Conservation (phyloP, 2,113 vertebrate species). For the Maccullochella peelii region DNA sequence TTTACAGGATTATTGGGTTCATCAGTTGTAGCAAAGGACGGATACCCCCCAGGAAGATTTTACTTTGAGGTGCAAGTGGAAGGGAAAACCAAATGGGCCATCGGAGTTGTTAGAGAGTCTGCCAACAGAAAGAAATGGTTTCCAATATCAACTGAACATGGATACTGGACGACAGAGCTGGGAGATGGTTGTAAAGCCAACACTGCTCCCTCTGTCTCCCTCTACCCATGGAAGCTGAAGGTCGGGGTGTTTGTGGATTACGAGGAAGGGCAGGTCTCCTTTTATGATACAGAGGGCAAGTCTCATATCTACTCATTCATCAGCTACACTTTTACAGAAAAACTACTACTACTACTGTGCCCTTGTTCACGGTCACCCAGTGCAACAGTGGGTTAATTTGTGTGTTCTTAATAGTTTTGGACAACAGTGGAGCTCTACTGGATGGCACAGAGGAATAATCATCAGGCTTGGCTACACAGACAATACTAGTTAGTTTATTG, state of each 20-base stretch:
- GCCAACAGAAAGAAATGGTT: background rate
- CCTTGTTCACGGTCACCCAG: too few relatives aligned
- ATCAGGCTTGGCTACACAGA: too few relatives aligned
- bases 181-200: background rate
- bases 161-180: background rate
- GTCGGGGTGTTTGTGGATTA: background rate
- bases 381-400: too few relatives aligned
- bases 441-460: too few relatives aligned
- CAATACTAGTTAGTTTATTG: too few relatives aligned
- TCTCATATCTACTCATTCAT: background rate
- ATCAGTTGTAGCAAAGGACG: background rate
- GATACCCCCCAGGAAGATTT: slow-evolving; percentile 1
- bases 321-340: background rate
- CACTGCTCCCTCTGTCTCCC: background rate
- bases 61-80: slow-evolving; percentile 13
- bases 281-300: background rate
- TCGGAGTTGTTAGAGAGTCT: background rate
- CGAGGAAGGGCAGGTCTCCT: background rate
- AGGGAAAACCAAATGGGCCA: background rate
- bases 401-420: too few relatives aligned
- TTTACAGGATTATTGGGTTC: background rate
- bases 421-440: too few relatives aligned
- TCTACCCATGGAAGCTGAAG: background rate
- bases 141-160: background rate
- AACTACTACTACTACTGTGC: background rate